Percentiles rank a stretch among this genome's conserved stretches.
Conservation (phyloP, 2,113 vertebrate species). For the Pygoscelis adeliae region DNA sequence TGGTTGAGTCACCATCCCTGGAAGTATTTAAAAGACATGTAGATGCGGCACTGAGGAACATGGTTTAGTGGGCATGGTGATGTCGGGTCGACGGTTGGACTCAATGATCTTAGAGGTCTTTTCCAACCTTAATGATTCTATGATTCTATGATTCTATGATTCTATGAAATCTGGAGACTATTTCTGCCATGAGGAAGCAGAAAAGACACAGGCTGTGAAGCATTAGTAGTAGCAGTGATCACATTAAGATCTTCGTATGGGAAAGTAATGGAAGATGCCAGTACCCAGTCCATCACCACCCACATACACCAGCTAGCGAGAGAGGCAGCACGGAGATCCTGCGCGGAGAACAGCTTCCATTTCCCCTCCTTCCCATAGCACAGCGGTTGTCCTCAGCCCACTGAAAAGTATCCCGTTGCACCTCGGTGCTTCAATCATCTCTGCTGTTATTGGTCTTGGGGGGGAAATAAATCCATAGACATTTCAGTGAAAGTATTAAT, state of each 20-base stretch:
- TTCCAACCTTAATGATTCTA: too few relatives aligned
- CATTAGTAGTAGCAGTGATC: not conserved
- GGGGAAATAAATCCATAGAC: not conserved
- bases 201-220: not conserved
- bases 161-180: not conserved
- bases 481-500: not conserved
- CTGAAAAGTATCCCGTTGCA: not conserved
- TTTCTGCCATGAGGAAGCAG: not conserved
- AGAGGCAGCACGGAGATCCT: not conserved
- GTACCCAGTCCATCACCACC: not conserved
- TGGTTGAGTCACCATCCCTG: too few relatives aligned
- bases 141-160: too few relatives aligned
- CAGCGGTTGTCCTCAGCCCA: not conserved
- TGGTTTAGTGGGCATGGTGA: too few relatives aligned
- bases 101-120: too few relatives aligned
- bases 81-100: too few relatives aligned
- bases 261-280: not conserved
- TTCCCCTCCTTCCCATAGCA: fast-evolving
- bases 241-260: not conserved
- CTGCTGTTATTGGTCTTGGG: not conserved
- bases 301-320: not conserved
- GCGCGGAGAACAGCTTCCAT: not conserved
- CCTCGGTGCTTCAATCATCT: not conserved
- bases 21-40: too few relatives aligned
- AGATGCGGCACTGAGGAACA: too few relatives aligned